Evolutionary conservation across 2,113 vertebrate species (phyloP).

Genomic region (Oncorhynchus gorbuscha): DNA sequence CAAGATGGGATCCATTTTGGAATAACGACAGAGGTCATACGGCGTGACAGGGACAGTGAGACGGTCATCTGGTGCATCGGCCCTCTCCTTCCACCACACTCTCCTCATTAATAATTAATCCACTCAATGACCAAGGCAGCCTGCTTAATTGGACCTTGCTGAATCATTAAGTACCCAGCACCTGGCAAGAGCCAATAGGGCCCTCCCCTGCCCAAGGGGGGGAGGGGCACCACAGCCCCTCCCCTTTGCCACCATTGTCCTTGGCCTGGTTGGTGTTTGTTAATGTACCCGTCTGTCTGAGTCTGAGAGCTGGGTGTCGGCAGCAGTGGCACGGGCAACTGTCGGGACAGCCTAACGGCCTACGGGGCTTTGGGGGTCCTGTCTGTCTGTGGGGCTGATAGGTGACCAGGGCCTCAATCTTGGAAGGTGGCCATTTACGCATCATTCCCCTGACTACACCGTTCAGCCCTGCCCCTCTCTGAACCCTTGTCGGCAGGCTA

Average conservation of each 20-base stretch:
- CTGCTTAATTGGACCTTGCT: slow-evolving; percentile 23
- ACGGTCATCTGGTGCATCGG: slow-evolving; percentile 18
- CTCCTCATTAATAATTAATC: slow-evolving; percentile 27
- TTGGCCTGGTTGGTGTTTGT: slow-evolving; percentile 3
- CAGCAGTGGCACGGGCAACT: neutral
- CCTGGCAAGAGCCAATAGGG: slow-evolving; percentile 25
- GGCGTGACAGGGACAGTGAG: neutral
- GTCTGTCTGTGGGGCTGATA: neutral
- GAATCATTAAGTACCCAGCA: slow-evolving; percentile 31
- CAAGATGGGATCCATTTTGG: neutral
- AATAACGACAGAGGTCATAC: neutral
- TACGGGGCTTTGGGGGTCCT: neutral
- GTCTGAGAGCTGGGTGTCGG: neutral
- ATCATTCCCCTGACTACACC: slow-evolving; percentile 23
- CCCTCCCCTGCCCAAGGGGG: neutral
- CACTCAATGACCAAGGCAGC: neutral
- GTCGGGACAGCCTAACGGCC: slow-evolving; percentile 4
- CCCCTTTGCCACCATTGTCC: neutral
- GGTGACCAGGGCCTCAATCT: slow-evolving; percentile 7
- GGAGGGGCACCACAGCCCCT: neutral
- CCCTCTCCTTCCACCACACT: neutral
- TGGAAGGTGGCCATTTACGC: slow-evolving; percentile 22
- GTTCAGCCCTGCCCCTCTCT: neutral
- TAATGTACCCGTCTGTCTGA: slow-evolving; percentile 2
- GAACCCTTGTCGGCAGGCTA: slow-evolving; percentile 11